A percentile compares a stretch with the other conserved stretches of the same genome.
These are phyloP conservation scores for Eubasilissa regina DNA, from an alignment of 1,140 invertebrate genomes.

Conservation along the genomic window DNA sequence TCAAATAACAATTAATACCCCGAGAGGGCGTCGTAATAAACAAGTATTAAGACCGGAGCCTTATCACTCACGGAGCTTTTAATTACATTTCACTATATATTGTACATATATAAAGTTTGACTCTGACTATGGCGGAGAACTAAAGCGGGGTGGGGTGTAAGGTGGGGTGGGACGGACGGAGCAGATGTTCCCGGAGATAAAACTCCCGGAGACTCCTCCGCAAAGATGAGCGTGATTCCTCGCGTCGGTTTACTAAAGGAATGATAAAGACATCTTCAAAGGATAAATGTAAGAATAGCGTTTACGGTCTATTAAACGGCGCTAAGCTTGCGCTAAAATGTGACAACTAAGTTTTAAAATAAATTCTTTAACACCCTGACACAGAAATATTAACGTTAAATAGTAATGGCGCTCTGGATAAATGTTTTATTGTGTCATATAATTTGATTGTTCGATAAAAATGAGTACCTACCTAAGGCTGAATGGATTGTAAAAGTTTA, in stretches of 20 bases:
- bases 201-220: background rate
- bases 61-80: slow-evolving; percentile 5
- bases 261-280: background rate
- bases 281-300: slow-evolving; percentile 9
- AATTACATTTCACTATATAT: slow-evolving; percentile 12
- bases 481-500: slow-evolving; percentile 12
- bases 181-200: slow-evolving; percentile 24
- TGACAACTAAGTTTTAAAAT: slow-evolving; percentile 35
- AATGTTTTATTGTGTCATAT: slow-evolving; percentile 24
- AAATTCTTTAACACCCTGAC: background rate
- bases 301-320: slow-evolving; percentile 41
- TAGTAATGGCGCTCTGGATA: slow-evolving; percentile 4
- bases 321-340: slow-evolving; percentile 20
- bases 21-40: background rate
- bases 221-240: slow-evolving; percentile 15
- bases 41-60: slow-evolving; percentile 1
- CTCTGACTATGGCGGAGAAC: too few species aligned
- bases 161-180: background rate
- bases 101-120: background rate
- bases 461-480: background rate
- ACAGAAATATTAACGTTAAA: slow-evolving; percentile 5
- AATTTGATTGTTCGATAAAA: slow-evolving; percentile 39
- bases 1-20: too few species aligned
- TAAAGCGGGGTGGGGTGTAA: background rate
- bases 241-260: background rate